phyloP scores from a whole-genome alignment of 2,113 vertebrate genomes.

The Nipponia nippon region DNA sequence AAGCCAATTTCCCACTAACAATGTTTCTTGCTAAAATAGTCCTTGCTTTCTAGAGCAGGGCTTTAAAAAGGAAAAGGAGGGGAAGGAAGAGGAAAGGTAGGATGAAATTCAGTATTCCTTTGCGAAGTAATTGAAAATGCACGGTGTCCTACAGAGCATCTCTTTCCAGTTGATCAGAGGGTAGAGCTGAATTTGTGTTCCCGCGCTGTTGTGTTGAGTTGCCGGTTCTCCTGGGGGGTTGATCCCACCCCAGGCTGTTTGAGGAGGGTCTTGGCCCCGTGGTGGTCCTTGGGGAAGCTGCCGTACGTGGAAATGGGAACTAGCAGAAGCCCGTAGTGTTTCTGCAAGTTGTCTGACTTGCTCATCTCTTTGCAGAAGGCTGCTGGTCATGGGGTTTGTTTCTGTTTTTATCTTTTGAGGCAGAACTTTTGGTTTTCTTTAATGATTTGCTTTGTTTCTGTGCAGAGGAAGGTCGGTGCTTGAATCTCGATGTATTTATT shows the following conservation, averaged over 20 bases:
- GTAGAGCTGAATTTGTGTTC: background rate
- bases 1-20: background rate
- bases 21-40: background rate
- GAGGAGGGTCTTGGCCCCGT: background rate
- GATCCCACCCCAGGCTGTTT: background rate
- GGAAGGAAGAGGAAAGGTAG: background rate
- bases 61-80: background rate
- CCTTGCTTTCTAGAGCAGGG: background rate
- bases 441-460: background rate
- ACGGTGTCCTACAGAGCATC: background rate
- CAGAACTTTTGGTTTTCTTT: background rate
- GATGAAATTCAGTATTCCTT: background rate
- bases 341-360: background rate
- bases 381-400: background rate
- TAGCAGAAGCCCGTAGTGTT: background rate
- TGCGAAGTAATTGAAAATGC: background rate
- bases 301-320: background rate
- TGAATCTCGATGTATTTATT: background rate
- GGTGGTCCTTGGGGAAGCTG: background rate
- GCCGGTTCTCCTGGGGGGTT: background rate
- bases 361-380: background rate
- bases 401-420: background rate
- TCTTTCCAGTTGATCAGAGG: background rate
- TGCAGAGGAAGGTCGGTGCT: background rate
- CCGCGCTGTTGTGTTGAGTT: background rate